Base-by-base conservation (phyloP, 2,113 vertebrate species). In the Synodontis membranacea region DNA sequence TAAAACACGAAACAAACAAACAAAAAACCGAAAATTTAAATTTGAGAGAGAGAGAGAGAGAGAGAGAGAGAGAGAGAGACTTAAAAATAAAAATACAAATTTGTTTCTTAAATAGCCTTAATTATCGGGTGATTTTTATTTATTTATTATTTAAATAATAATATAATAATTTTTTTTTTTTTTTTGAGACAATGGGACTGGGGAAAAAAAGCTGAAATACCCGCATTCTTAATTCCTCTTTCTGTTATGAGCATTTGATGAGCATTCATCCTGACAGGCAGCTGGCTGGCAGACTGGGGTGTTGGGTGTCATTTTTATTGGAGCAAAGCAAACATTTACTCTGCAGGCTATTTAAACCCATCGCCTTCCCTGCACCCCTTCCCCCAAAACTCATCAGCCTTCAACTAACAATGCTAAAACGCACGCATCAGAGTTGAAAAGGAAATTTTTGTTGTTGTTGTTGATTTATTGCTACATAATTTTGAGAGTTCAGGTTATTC, bases 311-410 rank as follows among this genome's bases (percentile, higher is more conserved):
- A 86, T 84, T 89, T 89, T 88, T 86, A 90, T 88, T 86, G 86
- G 66, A 78, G 86, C 82, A 90, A 90, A 86, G 89, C 88, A 90
- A 89, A 90, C 88, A 88, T 90, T 89, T 89, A 90, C 88, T 89
- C 84, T 86, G 86, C 86, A 66, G 84, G 81, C 84, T 60, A 88
- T 90, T 90, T 90, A 81, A 88, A 87, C 86, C 48, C 84, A 62
- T 50, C 70, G 31, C 21, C 58, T 82, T 54, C 46, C 42, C 60
- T 44, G 62, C 56, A 23, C 14, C 66, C 31, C 39, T 31, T 44
- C 11, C 68, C 84, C 52, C 46, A 25, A 50, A 82, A 82, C 70
- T 82, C 80, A 86, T 75, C 82, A 88, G 31, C 54, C 37, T 64
- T 82, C 54, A 86, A 44, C 60, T 34, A 82, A 86, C 86, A 64